phyloP scores from a whole-genome alignment of 2,113 vertebrate species.

The Mustela nigripes region DNA sequence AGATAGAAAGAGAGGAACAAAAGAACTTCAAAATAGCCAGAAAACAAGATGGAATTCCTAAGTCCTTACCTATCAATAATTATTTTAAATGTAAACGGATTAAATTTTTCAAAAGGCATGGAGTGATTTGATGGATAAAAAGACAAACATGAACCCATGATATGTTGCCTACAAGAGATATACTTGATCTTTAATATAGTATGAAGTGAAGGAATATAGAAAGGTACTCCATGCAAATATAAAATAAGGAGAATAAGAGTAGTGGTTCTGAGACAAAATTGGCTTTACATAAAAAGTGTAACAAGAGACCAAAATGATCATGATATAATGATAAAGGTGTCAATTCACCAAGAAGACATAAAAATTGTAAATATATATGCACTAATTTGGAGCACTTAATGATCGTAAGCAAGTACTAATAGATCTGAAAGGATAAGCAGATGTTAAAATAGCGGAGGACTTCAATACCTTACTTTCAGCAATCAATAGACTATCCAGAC shows the following conservation, averaged over 20 bases:
- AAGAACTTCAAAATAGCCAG: background rate
- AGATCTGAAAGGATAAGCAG: background rate
- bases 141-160: background rate
- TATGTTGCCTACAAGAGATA: background rate
- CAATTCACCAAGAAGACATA: background rate
- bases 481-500: background rate
- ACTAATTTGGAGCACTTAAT: background rate
- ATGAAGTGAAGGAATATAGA: background rate
- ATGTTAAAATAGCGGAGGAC: background rate
- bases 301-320: background rate
- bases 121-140: background rate
- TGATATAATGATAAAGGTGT: background rate
- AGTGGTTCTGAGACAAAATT: background rate
- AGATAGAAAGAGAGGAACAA: background rate
- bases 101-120: background rate
- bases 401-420: background rate
- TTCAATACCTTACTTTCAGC: background rate
- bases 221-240: background rate
- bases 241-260: background rate
- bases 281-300: background rate
- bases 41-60: background rate
- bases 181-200: background rate
- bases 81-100: slow-evolving; percentile 1
- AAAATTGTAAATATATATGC: background rate
- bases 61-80: background rate